These are phyloP conservation scores for Anolis sagrei DNA, from an alignment of 2,113 vertebrate genomes.

Conservation along the genomic window DNA sequence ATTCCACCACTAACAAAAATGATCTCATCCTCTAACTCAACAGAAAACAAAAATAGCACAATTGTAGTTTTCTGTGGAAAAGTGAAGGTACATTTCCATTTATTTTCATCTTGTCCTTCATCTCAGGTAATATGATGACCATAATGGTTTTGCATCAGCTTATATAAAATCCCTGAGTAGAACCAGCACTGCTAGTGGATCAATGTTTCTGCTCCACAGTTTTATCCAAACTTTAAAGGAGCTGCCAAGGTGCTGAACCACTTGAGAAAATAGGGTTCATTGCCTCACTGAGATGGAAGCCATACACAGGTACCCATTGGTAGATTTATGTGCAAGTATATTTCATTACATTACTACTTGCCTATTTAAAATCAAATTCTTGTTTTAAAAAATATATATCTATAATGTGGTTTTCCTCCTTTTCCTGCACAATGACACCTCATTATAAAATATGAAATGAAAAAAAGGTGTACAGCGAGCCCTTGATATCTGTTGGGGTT, in stretches of 20 bases:
- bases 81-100: too few species aligned
- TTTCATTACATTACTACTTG: constrained; percentile 38
- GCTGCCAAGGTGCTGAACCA: too few species aligned
- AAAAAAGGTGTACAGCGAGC: background rate
- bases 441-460: constrained; percentile 1
- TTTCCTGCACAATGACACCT: constrained; percentile 14
- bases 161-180: constrained; percentile 18
- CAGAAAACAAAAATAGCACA: too few species aligned
- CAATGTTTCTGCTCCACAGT: background rate
- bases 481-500: background rate
- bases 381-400: constrained; percentile 22
- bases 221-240: too few species aligned
- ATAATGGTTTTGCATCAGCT: background rate
- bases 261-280: too few species aligned
- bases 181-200: background rate
- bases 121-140: background rate
- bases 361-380: background rate
- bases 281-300: background rate
- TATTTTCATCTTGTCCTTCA: background rate
- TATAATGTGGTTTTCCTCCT: constrained; percentile 19
- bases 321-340: constrained; percentile 41
- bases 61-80: too few species aligned
- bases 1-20: too few species aligned
- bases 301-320: background rate
- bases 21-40: too few species aligned